Base-by-base conservation (phyloP, 2,797 vertebrate genomes). In the Enteromius radiatus region DNA sequence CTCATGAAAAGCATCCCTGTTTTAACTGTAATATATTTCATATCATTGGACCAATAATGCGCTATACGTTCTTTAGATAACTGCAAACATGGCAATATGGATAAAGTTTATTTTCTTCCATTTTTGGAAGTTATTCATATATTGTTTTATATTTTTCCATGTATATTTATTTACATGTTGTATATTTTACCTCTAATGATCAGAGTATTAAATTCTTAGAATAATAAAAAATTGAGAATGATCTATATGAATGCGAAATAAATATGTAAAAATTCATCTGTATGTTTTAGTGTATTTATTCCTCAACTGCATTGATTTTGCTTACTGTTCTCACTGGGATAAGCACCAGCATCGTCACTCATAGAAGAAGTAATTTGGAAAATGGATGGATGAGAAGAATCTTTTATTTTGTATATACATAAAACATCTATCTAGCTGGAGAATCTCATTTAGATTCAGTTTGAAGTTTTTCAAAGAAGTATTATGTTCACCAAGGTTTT, bases 151-250 rank as follows among this genome's bases (percentile, higher is more conserved):
- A 86, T 85, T 86, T 74, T 89, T 90, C 81, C 87, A 88, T 91
- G 89, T 92, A 89, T 94, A 92, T 94, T 93, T 94, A 94, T 94
- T 93, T 91, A 91, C 88, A 91, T 91, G 85, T 78, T 80, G 75
- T 59, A 74, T 74, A 89, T 85, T 85, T 69, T 80, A 89, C 88
- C 83, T 91, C 85, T 78, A 85, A 90, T 91, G 54, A 88, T 73
- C 71, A 78, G 80, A 88, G 85, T 71, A 88, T 85, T 69, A 87
- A 87, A 86, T 86, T 88, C 86, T 85, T 89, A 89, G 82, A 92
- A 85, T 75, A 68, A 87, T 75, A 76, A 78, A 90, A 89, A 87
- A 89, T 80, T 89, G 75, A 88, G 52, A 92, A 89, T 91, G 90
- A 92, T 90, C 89, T 90, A 89, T 88, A 89, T 91, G 89, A 91